Conservation (phyloP, 2,797 vertebrate species). For the Podargus strigoides region DNA sequence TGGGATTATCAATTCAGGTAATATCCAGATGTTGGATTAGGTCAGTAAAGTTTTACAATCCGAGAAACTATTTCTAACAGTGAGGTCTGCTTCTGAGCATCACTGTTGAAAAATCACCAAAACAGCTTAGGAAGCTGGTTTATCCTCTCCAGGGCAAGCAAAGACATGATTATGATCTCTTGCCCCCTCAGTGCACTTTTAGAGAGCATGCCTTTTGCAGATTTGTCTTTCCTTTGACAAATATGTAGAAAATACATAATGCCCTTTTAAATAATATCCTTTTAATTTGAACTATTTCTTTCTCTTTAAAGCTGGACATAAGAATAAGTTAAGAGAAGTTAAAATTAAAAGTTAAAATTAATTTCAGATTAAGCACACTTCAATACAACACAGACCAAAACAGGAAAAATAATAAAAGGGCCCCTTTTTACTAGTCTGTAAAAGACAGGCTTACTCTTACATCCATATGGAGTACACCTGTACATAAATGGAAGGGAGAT, state of each 20-base stretch:
- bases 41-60: neutral
- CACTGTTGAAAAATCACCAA: neutral
- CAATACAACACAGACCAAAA: neutral
- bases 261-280: neutral
- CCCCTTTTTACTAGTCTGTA: neutral
- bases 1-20: neutral
- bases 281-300: neutral
- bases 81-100: neutral
- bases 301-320: neutral
- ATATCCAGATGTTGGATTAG: neutral
- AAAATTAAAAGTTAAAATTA: too few relatives aligned
- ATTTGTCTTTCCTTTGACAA: neutral
- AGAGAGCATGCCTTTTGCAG: neutral
- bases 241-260: fast-evolving
- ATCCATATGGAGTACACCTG: neutral
- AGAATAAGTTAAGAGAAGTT: neutral
- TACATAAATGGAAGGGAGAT: neutral
- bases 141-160: neutral
- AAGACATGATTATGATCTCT: neutral
- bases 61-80: neutral
- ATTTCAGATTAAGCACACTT: neutral
- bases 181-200: neutral
- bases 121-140: neutral
- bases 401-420: neutral
- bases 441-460: neutral